Conservation (phyloP, 2,888 invertebrate genomes). For the Eupithecia pulchellata region DNA sequence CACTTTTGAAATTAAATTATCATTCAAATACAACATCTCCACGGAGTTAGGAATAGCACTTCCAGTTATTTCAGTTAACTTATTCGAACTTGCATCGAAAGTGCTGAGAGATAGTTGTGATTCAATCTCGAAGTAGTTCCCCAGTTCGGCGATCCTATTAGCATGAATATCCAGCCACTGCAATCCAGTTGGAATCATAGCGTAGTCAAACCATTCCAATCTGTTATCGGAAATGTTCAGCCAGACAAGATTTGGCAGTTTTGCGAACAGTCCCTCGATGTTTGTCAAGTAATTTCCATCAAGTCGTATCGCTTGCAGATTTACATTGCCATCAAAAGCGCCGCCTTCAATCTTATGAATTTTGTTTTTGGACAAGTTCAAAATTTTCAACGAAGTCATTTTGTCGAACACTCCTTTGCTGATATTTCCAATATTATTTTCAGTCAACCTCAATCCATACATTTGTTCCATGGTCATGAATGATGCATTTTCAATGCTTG, state of each 20-base stretch:
- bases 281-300: conserved; percentile 93
- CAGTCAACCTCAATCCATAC: conserved; percentile 92
- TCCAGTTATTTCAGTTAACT: conserved; percentile 91
- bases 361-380: conserved; percentile 93
- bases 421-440: conserved; percentile 93
- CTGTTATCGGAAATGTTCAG: conserved; percentile 94
- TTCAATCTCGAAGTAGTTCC: conserved; percentile 94
- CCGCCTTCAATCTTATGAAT: conserved; percentile 92
- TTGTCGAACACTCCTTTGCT: conserved; percentile 92
- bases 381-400: conserved; percentile 91
- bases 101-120: conserved; percentile 91
- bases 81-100: conserved; percentile 93
- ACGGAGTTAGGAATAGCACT: conserved; percentile 94
- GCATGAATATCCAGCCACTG: conserved; percentile 94
- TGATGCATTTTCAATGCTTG: conserved; percentile 91
- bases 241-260: conserved; percentile 93
- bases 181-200: conserved; percentile 92
- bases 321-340: conserved; percentile 90
- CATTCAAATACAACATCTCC: conserved; percentile 91
- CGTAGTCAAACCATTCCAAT: conserved; percentile 93
- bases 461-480: conserved; percentile 92
- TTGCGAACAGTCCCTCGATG: conserved; percentile 91
- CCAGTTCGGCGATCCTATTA: conserved; percentile 92
- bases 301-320: conserved; percentile 91
- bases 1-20: conserved; percentile 92